Percentiles rank a stretch among this genome's conserved stretches.
These are phyloP conservation scores for Leptobrachium ailaonicum DNA, from an alignment of 2,113 vertebrate species.

Conservation along the genomic window DNA sequence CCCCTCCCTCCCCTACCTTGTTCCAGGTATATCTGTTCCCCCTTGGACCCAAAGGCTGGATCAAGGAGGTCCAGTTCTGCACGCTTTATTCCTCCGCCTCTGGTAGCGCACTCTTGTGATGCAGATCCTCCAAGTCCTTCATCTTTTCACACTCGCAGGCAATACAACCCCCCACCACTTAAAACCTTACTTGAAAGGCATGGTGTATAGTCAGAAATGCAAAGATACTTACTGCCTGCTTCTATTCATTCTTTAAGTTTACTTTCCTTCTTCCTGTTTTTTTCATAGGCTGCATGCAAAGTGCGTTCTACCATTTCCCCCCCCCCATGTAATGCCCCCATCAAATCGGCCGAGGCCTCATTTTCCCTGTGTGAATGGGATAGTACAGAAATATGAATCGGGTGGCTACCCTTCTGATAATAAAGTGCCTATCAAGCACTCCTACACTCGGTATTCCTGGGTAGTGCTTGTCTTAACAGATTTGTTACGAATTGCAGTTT, in stretches of 20 bases:
- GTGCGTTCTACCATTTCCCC: too few species aligned
- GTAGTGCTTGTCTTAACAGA: neutral
- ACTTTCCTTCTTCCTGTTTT: conserved; percentile 53
- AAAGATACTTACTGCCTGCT: conserved; percentile 60
- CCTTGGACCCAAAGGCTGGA: conserved; percentile 89
- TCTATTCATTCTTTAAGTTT: conserved; percentile 18
- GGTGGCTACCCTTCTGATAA: too few species aligned
- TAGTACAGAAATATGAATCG: too few species aligned
- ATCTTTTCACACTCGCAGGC: conserved; percentile 78
- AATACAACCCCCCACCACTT: conserved; percentile 73
- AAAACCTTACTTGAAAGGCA: conserved; percentile 79
- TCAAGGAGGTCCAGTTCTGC: conserved; percentile 83
- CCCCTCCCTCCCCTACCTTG: conserved; percentile 68
- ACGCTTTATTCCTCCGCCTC: conserved; percentile 89
- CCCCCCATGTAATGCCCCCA: too few species aligned
- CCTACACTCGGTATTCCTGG: neutral
- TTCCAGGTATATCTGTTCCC: conserved; percentile 94
- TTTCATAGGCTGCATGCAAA: conserved; percentile 43
- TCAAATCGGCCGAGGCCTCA: too few species aligned
- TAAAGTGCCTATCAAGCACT: too few species aligned
- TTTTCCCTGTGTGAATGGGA: too few species aligned
- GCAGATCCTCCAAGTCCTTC: conserved; percentile 76
- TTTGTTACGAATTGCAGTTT: neutral
- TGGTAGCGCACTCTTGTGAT: conserved; percentile 86
- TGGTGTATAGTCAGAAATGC: conserved; percentile 67